Percentiles rank a stretch among this genome's conserved stretches.
phyloP scores from a whole-genome alignment of 2,797 vertebrate species.

The Peromyscus nudipes region DNA sequence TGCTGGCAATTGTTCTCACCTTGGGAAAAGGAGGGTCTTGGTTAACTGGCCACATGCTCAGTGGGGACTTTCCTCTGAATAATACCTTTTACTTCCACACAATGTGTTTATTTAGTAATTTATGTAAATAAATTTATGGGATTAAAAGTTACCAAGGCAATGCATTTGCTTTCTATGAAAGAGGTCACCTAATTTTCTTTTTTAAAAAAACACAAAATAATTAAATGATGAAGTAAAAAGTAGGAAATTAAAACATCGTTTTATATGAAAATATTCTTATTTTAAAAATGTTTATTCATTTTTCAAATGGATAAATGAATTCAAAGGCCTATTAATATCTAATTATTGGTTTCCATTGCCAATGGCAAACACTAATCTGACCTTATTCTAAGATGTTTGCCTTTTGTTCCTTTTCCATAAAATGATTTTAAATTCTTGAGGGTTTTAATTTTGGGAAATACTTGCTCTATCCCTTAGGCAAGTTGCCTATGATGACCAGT shows the following conservation, averaged over 20 bases:
- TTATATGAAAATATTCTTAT: slow-evolving; percentile 26
- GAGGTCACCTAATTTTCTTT: slow-evolving; percentile 1
- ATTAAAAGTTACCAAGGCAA: slow-evolving; percentile 37
- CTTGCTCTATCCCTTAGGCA: neutral
- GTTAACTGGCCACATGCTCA: neutral
- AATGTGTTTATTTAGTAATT: slow-evolving; percentile 13
- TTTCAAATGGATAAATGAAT: neutral
- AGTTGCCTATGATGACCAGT: neutral
- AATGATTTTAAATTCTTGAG: neutral
- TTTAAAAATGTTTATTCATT: slow-evolving; percentile 36
- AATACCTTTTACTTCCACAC: slow-evolving; percentile 42
- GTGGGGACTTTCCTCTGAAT: neutral
- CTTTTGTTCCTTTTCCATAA: neutral
- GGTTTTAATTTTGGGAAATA: neutral
- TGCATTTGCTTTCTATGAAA: neutral
- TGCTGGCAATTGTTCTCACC: neutral
- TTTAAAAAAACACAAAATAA: slow-evolving; percentile 23
- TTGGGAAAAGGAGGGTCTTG: neutral
- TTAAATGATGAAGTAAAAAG: slow-evolving; percentile 48
- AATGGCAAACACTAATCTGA: neutral
- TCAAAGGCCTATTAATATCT: slow-evolving; percentile 25
- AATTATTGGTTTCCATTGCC: slow-evolving; percentile 48
- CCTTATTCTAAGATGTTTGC: slow-evolving; percentile 35
- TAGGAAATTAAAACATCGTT: slow-evolving; percentile 17
- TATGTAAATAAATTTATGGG: neutral